Evolutionary conservation across 2,113 vertebrate genomes (phyloP).

Genomic region (Colinus virginianus): DNA sequence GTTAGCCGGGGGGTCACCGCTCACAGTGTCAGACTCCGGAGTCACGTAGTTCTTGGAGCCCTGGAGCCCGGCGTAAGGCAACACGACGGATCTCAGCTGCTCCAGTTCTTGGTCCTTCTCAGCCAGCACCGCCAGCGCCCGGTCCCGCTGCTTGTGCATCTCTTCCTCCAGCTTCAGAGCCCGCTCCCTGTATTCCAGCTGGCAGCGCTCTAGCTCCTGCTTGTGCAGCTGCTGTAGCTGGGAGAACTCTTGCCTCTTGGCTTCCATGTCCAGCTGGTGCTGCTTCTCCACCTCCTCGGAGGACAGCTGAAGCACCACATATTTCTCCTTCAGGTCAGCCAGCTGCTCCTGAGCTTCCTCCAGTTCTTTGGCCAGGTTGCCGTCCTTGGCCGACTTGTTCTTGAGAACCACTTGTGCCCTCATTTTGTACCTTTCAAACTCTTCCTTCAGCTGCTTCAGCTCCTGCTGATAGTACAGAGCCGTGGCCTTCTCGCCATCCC

Average conservation of each 20-base stretch:
- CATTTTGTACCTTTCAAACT: constrained; percentile 94
- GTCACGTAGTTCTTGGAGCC: neutral
- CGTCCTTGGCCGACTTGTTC: constrained; percentile 87
- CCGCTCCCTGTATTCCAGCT: constrained; percentile 82
- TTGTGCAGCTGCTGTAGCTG: constrained; percentile 82
- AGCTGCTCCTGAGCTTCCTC: constrained; percentile 90
- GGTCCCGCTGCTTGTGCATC: constrained; percentile 91
- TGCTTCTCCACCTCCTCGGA: constrained; percentile 80
- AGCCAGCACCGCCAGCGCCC: constrained; percentile 88
- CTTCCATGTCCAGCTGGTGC: constrained; percentile 79
- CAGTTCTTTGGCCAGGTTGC: constrained; percentile 85
- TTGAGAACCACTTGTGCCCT: constrained; percentile 92
- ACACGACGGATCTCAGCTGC: constrained; percentile 73
- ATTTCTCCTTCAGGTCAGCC: constrained; percentile 90
- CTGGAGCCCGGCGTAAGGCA: constrained; percentile 12
- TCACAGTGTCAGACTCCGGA: accelerated
- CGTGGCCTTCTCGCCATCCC: constrained; percentile 77
- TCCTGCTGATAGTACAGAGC: constrained; percentile 87
- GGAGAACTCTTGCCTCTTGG: constrained; percentile 72
- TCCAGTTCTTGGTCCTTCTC: constrained; percentile 95
- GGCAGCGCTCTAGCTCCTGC: constrained; percentile 85
- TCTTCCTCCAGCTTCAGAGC: constrained; percentile 88
- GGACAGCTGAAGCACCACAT: constrained; percentile 86
- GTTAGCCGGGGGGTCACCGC: accelerated
- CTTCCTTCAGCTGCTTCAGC: constrained; percentile 91